A percentile compares a stretch with the other conserved stretches of the same genome.
phyloP scores from a whole-genome alignment of 2,797 vertebrate genomes.

The Propithecus deckenii region DNA sequence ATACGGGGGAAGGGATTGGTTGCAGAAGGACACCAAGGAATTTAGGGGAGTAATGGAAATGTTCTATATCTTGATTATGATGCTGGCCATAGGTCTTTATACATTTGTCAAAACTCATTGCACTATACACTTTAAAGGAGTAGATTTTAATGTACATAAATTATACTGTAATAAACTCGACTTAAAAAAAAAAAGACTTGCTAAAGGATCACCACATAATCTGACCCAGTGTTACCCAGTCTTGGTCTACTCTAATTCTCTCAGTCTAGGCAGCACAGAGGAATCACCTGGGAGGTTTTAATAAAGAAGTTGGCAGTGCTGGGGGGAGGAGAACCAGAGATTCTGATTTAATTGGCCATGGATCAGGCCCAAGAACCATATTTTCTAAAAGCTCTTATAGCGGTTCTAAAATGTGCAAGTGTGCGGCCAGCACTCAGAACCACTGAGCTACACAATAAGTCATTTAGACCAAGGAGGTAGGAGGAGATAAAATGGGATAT shows the following conservation, averaged over 20 bases:
- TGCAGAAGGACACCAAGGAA: background rate
- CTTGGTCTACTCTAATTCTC: background rate
- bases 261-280: background rate
- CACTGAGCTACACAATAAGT: background rate
- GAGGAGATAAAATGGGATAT: background rate
- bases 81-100: background rate
- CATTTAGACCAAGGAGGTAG: background rate
- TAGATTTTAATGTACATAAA: background rate
- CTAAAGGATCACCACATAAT: background rate
- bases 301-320: background rate
- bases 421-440: background rate
- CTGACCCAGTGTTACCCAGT: background rate
- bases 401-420: background rate
- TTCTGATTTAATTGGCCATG: background rate
- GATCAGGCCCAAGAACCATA: background rate
- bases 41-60: background rate
- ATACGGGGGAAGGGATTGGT: accelerated
- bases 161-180: background rate
- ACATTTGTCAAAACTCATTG: background rate
- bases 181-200: background rate
- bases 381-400: background rate
- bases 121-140: background rate
- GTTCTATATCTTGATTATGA: background rate
- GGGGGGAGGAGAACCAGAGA: background rate
- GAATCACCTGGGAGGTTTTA: background rate